A percentile compares a stretch with the other conserved stretches of the same genome.
phyloP scores from a whole-genome alignment of 1,140 invertebrate genomes.

The Colletes gigas region DNA sequence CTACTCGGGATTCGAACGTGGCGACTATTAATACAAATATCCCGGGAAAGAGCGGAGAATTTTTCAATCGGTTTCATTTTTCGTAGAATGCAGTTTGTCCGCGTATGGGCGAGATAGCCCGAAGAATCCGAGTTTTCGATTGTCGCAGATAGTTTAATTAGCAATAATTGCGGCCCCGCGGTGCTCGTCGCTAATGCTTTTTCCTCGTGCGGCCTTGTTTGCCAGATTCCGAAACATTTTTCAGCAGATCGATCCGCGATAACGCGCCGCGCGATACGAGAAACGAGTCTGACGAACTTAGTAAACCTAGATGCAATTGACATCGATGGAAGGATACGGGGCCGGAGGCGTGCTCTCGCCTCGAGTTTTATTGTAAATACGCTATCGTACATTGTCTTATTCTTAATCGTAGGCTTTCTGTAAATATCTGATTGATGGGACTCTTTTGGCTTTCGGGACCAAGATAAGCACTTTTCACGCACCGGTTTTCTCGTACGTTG shows the following conservation, averaged over 20 bases:
- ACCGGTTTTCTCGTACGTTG: too few species aligned
- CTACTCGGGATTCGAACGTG: too few species aligned
- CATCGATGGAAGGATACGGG: background rate
- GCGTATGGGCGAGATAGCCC: background rate
- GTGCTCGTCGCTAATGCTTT: constrained; percentile 52
- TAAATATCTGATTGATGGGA: constrained; percentile 48
- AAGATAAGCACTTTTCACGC: too few species aligned
- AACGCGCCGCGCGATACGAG: constrained; percentile 12
- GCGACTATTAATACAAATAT: background rate
- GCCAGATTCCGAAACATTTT: constrained; percentile 57
- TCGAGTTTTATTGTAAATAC: constrained; percentile 58
- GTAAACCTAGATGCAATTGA: constrained; percentile 26
- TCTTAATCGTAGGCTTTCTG: constrained; percentile 44
- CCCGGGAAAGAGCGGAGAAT: background rate
- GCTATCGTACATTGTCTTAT: constrained; percentile 22
- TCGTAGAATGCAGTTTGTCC: background rate
- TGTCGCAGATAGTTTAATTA: constrained; percentile 40
- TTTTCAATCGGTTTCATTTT: too few species aligned
- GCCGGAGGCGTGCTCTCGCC: constrained; percentile 22
- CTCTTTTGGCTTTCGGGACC: too few species aligned
- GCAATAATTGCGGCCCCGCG: constrained; percentile 19
- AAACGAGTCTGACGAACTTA: constrained; percentile 34
- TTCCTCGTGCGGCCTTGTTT: constrained; percentile 51
- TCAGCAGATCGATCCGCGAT: constrained; percentile 31
- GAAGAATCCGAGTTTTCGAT: constrained; percentile 3